These are phyloP conservation scores for Drosophila ambigua DNA, from an alignment of 1,140 invertebrate genomes.

Conservation along the genomic window DNA sequence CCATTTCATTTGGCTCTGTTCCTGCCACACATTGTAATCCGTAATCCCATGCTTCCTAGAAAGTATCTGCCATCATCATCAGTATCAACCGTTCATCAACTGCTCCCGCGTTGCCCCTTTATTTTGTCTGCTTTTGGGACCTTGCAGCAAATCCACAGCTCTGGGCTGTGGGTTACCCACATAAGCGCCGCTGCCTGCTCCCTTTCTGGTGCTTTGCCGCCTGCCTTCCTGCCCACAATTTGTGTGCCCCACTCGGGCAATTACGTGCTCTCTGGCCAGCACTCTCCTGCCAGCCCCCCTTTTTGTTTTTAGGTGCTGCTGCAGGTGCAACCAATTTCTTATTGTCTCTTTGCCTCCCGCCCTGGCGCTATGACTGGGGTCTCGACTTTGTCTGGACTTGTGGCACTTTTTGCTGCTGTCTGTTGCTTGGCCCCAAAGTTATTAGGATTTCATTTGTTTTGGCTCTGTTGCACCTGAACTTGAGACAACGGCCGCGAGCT, in stretches of 20 bases:
- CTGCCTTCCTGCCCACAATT: slow-evolving; percentile 16
- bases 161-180: slow-evolving; percentile 56
- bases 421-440: slow-evolving; percentile 7
- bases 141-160: slow-evolving; percentile 34
- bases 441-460: slow-evolving; percentile 32
- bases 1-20: too few species aligned
- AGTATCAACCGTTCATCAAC: slow-evolving; percentile 7
- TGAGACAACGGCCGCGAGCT: slow-evolving; percentile 22
- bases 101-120: too few species aligned
- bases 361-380: not conserved
- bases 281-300: not conserved
- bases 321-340: slow-evolving; percentile 54
- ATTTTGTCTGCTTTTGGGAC: not conserved
- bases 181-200: slow-evolving; percentile 22
- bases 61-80: not conserved
- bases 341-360: slow-evolving; percentile 4
- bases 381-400: slow-evolving; percentile 8
- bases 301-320: slow-evolving; percentile 5
- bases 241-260: slow-evolving; percentile 30
- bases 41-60: not conserved
- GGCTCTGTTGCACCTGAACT: slow-evolving; percentile 27
- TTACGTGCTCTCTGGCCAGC: slow-evolving; percentile 35
- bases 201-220: slow-evolving; percentile 22
- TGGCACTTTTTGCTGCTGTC: slow-evolving; percentile 18
- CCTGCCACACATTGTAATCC: not conserved